Evolutionary conservation across 2,888 invertebrate species (phyloP), one percentile per base, ranked within the genome.

Genomic region (Andricus curvator): DNA sequence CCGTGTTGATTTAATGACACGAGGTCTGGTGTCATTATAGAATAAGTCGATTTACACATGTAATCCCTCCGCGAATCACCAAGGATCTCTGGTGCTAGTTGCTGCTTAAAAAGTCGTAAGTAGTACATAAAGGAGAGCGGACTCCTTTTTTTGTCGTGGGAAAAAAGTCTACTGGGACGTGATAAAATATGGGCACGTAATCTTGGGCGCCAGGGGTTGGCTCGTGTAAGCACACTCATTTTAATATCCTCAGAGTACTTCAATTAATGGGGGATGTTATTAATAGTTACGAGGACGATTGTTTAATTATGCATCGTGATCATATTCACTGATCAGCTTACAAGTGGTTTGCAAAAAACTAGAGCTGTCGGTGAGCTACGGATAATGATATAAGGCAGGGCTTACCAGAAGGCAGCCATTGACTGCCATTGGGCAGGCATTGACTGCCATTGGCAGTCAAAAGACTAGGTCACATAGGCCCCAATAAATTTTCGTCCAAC

Each of bases 41-140:
- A 74, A 74, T 74, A 74, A 74, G 74, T 74, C 74, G 51, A 74
- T 74, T 74, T 74, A 74, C 74, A 37, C 74, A 33, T 74, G 74
- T 74, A 74, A 74, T 74, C 74, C 56, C 74, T 74, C n/a, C 20
- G 74, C 74, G 33, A 29, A n/a, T 56, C 48, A 56, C 11, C 74
- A 74, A 74, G 74, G 74, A 56, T 74, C 70, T 56, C 33, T 62
- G 62, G 62, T 62, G 62, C 62, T 62, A 62, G 17, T 25, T 62
- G 13, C 29, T 62, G n/a, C 33, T 74, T 74, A 33, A 74, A 56
- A 74, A 70, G 20, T 56, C 5, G 6, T 74, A 51, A 74, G 33
- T 51, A n/a, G 33, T 51, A 51, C 51, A n/a, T 56, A 56, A 74
- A 74, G 25, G 62, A 62, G 48, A 70, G 29, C 6, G 17, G 48